These are phyloP conservation scores for Lagria hirta DNA, from an alignment of 2,888 invertebrate species.

Conservation along the genomic window DNA sequence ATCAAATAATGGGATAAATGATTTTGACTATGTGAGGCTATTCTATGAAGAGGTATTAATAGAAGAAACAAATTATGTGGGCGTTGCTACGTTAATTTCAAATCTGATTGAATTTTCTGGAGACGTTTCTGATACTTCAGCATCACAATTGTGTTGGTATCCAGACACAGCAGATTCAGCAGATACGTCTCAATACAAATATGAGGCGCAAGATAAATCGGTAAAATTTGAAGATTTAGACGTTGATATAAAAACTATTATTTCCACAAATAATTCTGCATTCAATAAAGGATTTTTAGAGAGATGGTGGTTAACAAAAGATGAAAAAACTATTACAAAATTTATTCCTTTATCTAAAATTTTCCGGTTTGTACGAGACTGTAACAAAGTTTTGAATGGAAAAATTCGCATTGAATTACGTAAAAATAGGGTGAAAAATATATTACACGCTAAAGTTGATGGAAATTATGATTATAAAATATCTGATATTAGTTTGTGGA, in stretches of 20 bases:
- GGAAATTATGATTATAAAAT: slow-evolving; percentile 1
- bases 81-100: slow-evolving; percentile 1
- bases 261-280: slow-evolving; percentile 19
- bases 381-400: slow-evolving; percentile 1
- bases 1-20: slow-evolving; percentile 1
- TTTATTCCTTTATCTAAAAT: slow-evolving; percentile 1
- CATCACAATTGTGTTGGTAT: slow-evolving; percentile 1
- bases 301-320: slow-evolving; percentile 1
- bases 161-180: slow-evolving; percentile 1
- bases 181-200: not conserved
- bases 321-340: slow-evolving; percentile 1
- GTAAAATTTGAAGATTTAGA: not conserved
- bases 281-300: not conserved
- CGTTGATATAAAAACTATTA: slow-evolving; percentile 21
- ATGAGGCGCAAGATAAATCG: not conserved
- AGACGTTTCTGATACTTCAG: slow-evolving; percentile 1
- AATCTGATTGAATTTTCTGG: slow-evolving; percentile 1
- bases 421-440: slow-evolving; percentile 1
- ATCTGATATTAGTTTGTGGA: slow-evolving; percentile 1
- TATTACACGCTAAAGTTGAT: slow-evolving; percentile 1
- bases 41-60: slow-evolving; percentile 1
- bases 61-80: slow-evolving; percentile 1
- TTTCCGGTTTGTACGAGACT: slow-evolving; percentile 1
- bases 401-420: slow-evolving; percentile 1
- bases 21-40: slow-evolving; percentile 1